Evolutionary conservation across 2,113 vertebrate species (phyloP), one percentile per base, ranked within the genome.

Genomic region (Verasper variegatus): DNA sequence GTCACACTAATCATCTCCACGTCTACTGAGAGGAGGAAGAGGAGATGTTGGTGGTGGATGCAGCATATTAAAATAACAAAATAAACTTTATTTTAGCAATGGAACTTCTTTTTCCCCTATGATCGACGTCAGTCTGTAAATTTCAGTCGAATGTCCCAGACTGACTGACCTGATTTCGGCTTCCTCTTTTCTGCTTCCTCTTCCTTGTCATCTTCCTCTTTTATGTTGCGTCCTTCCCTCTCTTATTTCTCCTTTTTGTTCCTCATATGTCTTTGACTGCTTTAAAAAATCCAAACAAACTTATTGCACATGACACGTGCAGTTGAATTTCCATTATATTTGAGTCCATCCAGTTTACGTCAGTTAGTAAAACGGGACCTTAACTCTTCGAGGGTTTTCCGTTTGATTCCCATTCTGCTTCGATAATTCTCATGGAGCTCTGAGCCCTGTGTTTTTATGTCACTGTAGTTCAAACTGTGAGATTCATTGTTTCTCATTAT

Each of bases 171-270:
- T 47, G 21, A 24, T 69, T 35, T 56, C 31, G 49, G 31, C 61
- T 72, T 40, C 68, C 58, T 69, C 42, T 73, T 78, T 68, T 49
- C 1, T 17, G 23, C 69, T 74, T 71, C 66, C 45, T 8, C 60
- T 57, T 63, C 37, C 40, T 57, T 4, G 8, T 67, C 17, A 35
- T 40, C 17, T 49, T 61, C 54, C 57, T 23, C 66, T 23, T 49
- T 21, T 58, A 3, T n/a, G 13, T 2, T 21, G 12, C 45, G 18
- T 27, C 31, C 31, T 31, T 31, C 31, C 54, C 57, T 27, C 66
- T 23, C 27, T 21, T 58, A 3, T n/a, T 10, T 2, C 27, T 18
- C 56, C 35, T 27, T 2, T 6, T 59, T 5, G 51, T 63, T 40
- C 31, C 37, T 24, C 24, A 40, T 20, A 13, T 17, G 55, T 31